phyloP scores from a whole-genome alignment of 2,888 invertebrate genomes.

The Neoitamus cyanurus region DNA sequence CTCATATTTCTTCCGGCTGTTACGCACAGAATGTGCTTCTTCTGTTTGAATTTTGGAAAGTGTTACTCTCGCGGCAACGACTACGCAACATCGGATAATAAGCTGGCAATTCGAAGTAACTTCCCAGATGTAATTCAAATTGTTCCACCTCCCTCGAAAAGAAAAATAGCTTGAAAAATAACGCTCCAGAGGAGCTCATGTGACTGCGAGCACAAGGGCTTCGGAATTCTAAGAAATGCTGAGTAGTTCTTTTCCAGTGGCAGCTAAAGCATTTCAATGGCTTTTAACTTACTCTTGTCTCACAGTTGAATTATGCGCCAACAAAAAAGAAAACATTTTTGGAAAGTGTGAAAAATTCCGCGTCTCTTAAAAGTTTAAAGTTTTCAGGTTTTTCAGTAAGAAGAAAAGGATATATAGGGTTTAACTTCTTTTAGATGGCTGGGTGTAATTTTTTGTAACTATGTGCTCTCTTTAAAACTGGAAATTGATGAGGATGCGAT shows the following conservation, averaged over 20 bases:
- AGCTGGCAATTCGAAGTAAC: neutral
- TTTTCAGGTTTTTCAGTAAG: neutral
- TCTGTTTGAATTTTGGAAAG: neutral
- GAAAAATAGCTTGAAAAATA: neutral
- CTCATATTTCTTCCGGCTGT: slow-evolving; percentile 15
- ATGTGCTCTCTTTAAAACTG: no score
- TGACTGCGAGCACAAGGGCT: neutral
- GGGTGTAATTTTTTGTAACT: no score
- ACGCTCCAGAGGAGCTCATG: neutral
- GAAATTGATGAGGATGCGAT: no score
- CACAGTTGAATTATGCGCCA: neutral
- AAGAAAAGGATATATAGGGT: neutral
- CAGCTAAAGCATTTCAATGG: neutral
- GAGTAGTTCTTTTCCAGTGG: neutral
- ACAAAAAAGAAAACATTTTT: neutral
- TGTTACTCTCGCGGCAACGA: neutral
- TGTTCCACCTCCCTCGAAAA: neutral
- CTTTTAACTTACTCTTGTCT: neutral
- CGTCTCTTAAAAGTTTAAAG: neutral
- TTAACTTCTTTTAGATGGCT: no score
- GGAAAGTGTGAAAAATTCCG: neutral
- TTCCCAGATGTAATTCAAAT: neutral
- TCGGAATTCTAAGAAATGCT: neutral
- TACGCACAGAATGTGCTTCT: neutral
- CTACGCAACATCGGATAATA: neutral